Evolutionary conservation across 2,888 invertebrate species (phyloP), one percentile per base, ranked within the genome.

Genomic region (Torymus tubicola): DNA sequence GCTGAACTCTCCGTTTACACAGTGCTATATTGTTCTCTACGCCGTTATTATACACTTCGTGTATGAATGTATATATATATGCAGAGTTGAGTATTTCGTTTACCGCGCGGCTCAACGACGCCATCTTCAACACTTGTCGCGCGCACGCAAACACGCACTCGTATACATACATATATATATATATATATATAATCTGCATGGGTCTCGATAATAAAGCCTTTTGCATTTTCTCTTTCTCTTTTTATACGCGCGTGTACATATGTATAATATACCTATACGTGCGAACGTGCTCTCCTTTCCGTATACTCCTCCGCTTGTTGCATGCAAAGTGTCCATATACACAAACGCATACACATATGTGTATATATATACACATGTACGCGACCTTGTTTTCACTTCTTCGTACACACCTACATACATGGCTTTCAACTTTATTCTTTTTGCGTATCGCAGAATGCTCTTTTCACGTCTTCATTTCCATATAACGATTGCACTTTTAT

Each of bases 381-480:
- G 14, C 58, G 64, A 79, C 64, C 70, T 74, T 70, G 70, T 75
- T 74, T 70, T 70, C 64, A 79, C 69, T 63, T 58, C 31, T 31
- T 31, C 31, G 31, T 31, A 31, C 61, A 18, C 18, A 16, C 42
- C 2, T 14, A n/a, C n/a, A 42, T 42, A n/a, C 14, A 2, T 52
- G 18, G 14, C 2, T 61, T 31, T 2, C 24, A 5, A 60, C 50
- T 52, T 52, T 31, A 21, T 55, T 64, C n/a, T 5, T 70, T 71
- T 24, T 58, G 42, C 52, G 58, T 18, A 31, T 31, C 31, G 31
- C 31, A 31, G 31, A 31, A 31, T 31, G 31, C 31, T 31, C 31
- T 31, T 31, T 31, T 31, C 31, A 31, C 31, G 31, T 31, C 31
- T 31, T 31, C 31, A 31, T 31, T 31, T 31, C 31, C 31, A 31